Conservation (phyloP, 1,140 invertebrate genomes). For the Drosophila seguyi region DNA sequence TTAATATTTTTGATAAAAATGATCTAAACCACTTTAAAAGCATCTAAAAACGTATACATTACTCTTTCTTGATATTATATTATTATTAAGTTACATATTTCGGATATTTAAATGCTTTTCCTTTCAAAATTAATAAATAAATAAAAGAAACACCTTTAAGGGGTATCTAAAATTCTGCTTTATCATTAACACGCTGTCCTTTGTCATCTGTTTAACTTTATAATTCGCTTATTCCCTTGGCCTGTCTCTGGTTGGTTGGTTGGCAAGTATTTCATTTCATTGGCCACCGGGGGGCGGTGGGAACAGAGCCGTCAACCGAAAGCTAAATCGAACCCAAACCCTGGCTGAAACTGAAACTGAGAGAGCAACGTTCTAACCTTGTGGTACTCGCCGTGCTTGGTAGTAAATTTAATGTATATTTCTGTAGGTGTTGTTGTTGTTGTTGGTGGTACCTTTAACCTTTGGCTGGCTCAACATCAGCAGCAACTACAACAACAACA, state of each 20-base stretch:
- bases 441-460: slow-evolving; percentile 78
- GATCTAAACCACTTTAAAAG: not conserved
- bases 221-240: slow-evolving; percentile 39
- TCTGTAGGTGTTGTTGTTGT: slow-evolving; percentile 48
- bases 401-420: slow-evolving; percentile 38
- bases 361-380: slow-evolving; percentile 69
- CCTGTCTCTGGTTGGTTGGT: slow-evolving; percentile 20
- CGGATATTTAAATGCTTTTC: not conserved
- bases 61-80: too few relatives aligned
- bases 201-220: slow-evolving; percentile 30
- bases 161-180: not conserved
- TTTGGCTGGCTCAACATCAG: slow-evolving; percentile 56
- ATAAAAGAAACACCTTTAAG: not conserved
- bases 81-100: too few relatives aligned
- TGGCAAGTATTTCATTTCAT: slow-evolving; percentile 48
- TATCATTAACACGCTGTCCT: not conserved
- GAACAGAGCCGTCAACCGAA: slow-evolving; percentile 17
- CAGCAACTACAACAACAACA: slow-evolving; percentile 2
- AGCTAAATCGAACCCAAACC: slow-evolving; percentile 14
- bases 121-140: not conserved
- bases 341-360: slow-evolving; percentile 38
- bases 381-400: slow-evolving; percentile 30
- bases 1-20: not conserved
- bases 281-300: slow-evolving; percentile 32
- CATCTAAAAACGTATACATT: too few relatives aligned